Percentiles rank a stretch among this genome's conserved stretches.
These are phyloP conservation scores for Habrosyne pyritoides DNA, from an alignment of 2,888 invertebrate genomes.

Conservation along the genomic window DNA sequence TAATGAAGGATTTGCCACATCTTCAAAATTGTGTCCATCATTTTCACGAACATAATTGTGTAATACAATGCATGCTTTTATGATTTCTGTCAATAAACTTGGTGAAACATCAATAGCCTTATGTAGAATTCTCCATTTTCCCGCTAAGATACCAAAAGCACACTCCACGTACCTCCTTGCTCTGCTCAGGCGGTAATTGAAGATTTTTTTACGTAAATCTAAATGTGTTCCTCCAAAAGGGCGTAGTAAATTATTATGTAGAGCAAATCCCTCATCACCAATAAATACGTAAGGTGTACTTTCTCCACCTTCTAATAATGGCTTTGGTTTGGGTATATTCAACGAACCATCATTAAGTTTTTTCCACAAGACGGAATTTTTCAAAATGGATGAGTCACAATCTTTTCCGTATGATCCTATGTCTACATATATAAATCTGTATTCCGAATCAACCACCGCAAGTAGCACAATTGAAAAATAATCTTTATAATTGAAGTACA, in stretches of 20 bases:
- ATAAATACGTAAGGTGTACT: slow-evolving; percentile 22
- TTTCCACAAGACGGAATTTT: no score
- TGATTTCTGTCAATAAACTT: no score
- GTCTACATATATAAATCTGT: slow-evolving; percentile 28
- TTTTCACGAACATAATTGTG: no score
- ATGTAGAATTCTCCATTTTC: no score
- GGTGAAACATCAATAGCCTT: no score
- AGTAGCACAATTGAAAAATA: slow-evolving; percentile 29
- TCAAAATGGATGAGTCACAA: slow-evolving; percentile 25
- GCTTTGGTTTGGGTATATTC: slow-evolving; percentile 29
- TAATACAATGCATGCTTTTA: no score
- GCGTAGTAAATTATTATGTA: slow-evolving; percentile 27
- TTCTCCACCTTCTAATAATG: slow-evolving; percentile 27
- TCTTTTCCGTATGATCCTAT: slow-evolving; percentile 28
- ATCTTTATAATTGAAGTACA: slow-evolving; percentile 28
- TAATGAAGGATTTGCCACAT: no score
- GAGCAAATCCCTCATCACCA: slow-evolving; percentile 25
- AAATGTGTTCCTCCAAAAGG: slow-evolving; percentile 27
- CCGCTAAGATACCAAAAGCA: slow-evolving; percentile 26
- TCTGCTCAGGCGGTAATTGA: slow-evolving; percentile 25
- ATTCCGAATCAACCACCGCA: slow-evolving; percentile 28
- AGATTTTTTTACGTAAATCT: slow-evolving; percentile 22
- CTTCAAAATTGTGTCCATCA: no score
- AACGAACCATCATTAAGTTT: no score
- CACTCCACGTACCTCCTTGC: slow-evolving; percentile 24